Evolutionary conservation across 2,113 vertebrate genomes (phyloP).

Genomic region (Pteruthius melanotis): DNA sequence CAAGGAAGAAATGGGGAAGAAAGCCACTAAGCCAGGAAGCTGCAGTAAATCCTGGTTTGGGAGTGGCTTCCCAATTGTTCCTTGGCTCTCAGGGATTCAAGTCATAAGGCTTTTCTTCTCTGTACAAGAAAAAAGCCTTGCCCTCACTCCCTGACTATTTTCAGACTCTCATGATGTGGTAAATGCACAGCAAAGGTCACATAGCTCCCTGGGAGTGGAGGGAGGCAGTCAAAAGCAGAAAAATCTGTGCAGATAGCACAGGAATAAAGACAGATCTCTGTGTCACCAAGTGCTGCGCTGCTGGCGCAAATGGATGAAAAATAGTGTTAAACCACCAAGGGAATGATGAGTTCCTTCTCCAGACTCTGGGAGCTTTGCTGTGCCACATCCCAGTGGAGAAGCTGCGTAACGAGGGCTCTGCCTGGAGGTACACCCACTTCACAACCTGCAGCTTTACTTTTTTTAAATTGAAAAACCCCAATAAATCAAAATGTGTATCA

Average conservation of each 20-base stretch:
- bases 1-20: not conserved
- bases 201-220: not conserved
- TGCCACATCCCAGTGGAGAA: not conserved
- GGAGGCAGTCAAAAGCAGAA: not conserved
- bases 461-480: not conserved
- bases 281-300: not conserved
- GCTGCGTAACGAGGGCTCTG: fast-evolving
- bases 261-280: too few relatives aligned
- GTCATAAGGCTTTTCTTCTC: not conserved
- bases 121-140: not conserved
- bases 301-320: not conserved
- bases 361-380: not conserved
- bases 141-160: not conserved
- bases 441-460: not conserved
- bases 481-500: not conserved
- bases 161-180: not conserved
- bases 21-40: not conserved
- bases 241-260: not conserved
- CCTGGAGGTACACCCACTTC: too few relatives aligned
- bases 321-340: not conserved
- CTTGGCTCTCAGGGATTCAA: not conserved
- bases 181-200: not conserved
- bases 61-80: not conserved
- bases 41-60: not conserved
- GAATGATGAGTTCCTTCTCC: not conserved